Percentiles rank a stretch among this genome's conserved stretches.
Conservation (phyloP, 1,140 invertebrate species). For the Plutomurus gul region DNA sequence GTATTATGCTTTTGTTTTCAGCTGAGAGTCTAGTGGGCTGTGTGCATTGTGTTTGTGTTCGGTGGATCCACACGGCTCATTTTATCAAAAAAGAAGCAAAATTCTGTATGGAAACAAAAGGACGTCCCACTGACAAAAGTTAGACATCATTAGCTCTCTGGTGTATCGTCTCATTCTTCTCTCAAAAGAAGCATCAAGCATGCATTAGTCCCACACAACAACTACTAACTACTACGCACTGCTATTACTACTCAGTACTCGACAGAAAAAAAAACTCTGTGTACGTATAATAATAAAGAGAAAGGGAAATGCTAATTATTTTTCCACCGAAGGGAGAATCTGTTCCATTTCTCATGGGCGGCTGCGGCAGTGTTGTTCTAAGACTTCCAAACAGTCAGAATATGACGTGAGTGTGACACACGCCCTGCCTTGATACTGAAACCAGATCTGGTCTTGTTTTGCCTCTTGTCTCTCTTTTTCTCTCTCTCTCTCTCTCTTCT, state of each 20-base stretch:
- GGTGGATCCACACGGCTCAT: background rate
- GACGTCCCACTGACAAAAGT: conserved; percentile 43
- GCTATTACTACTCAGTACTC: no score
- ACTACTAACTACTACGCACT: no score
- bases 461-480: background rate
- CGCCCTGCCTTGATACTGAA: no score
- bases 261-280: no score
- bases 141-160: conserved; percentile 40
- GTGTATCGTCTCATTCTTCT: conserved; percentile 24
- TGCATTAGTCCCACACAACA: conserved; percentile 4
- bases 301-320: conserved; percentile 40
- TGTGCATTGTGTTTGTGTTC: background rate
- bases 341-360: conserved; percentile 31
- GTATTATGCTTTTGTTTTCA: background rate
- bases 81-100: conserved; percentile 37
- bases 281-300: no score
- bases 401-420: conserved; percentile 39
- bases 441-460: no score
- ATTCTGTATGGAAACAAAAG: conserved; percentile 41
- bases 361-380: background rate
- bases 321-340: conserved; percentile 16
- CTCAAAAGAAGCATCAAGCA: conserved; percentile 1
- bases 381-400: conserved; percentile 17
- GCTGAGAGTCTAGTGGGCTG: background rate
- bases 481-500: background rate